Evolutionary conservation across 2,113 vertebrate genomes (phyloP), one percentile per base, ranked within the genome.

Genomic region (Salvelinus sp.): DNA sequence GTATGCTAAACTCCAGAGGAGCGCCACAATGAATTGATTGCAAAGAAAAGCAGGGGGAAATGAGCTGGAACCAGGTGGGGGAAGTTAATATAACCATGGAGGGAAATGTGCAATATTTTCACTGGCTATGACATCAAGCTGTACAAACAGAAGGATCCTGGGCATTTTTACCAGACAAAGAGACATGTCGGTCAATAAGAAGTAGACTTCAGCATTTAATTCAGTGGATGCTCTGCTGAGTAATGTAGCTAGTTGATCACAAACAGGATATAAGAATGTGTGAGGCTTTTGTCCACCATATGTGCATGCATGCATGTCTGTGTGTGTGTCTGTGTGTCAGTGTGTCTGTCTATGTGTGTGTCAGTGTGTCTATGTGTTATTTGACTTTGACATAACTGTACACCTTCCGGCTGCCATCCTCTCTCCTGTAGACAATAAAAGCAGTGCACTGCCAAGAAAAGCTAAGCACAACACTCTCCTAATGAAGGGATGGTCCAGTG

Each of bases 401-500:
- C 13, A 18, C 20, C 18, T 57, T 57, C 54, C 20, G 5, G 54
- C 54, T 57, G 16, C 54, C 20, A 57, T 57, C 18, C 54, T 25
- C 62, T 22, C 62, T 22, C 22, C 10, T 9, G 22, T 63, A 80
- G 67, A 74, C 66, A 76, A 73, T 73, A 14, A 77, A 77, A 63
- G 18, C 48, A 60, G 20, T 27, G 25, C 14, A 73, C 16, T 57
- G 74, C 74, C 72, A 83, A 77, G 62, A 70, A 77, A 76, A 79
- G 67, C 63, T 75, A 68, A 70, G 27, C 20, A 47, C 63, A 28
- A 54, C n/a, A 64, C 33, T 60, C 13, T 69, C 44, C 62, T 76
- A 81, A 79, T 78, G 75, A 81, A 76, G 69, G 27, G 30, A 47
- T 62, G 60, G 38, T 72, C 27, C 38, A 65, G 44, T 71, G 77